A percentile compares a stretch with the other conserved stretches of the same genome.
phyloP scores from a whole-genome alignment of 2,113 vertebrate genomes.

The Apaloderma vittatum region DNA sequence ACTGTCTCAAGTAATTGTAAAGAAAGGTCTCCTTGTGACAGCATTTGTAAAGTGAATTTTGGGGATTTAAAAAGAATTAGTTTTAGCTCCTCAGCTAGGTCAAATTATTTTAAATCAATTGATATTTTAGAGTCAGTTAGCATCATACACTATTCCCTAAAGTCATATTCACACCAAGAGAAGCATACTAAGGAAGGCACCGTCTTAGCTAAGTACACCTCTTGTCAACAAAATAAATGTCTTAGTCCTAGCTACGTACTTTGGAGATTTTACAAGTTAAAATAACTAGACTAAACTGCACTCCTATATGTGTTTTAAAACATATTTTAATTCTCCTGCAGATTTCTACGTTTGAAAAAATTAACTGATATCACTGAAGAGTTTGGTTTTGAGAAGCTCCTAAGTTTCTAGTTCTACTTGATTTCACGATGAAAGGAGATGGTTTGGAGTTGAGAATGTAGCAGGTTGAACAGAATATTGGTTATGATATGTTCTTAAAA shows the following conservation, averaged over 20 bases:
- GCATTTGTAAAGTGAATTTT: neutral
- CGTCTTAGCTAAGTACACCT: neutral
- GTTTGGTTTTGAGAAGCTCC: neutral
- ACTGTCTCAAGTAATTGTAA: neutral
- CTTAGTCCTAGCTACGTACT: neutral
- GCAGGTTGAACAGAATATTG: neutral
- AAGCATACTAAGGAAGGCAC: neutral
- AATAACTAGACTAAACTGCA: neutral
- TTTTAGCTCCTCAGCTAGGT: neutral
- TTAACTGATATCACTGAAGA: neutral
- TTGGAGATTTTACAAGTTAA: neutral
- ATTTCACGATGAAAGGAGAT: neutral
- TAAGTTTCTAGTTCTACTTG: neutral
- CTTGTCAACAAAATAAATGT: neutral
- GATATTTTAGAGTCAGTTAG: neutral
- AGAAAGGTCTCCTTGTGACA: neutral
- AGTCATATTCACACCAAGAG: neutral
- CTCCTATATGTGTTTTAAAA: neutral
- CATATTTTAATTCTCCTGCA: neutral
- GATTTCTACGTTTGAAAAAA: neutral
- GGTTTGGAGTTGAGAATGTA: neutral
- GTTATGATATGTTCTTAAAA: neutral
- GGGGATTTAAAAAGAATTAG: neutral
- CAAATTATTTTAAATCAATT: neutral
- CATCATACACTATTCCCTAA: neutral